phyloP scores from a whole-genome alignment of 2,113 vertebrate genomes.

The Eulemur rufifrons region DNA sequence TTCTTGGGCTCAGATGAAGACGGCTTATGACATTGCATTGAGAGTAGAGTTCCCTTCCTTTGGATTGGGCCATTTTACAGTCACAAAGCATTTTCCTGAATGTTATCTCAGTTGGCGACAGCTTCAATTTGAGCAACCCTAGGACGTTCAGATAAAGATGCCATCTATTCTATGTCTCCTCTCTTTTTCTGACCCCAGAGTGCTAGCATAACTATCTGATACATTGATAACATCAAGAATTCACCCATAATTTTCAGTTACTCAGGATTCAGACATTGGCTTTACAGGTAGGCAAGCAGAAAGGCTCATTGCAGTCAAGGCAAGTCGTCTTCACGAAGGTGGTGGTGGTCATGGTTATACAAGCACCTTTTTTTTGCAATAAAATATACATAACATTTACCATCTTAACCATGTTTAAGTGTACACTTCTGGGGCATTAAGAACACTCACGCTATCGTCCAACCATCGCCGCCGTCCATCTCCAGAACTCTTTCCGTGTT shows the following conservation, averaged over 20 bases:
- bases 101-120: not conserved
- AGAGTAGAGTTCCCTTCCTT: too few relatives aligned
- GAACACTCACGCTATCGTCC: not conserved
- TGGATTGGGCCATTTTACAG: not conserved
- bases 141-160: not conserved
- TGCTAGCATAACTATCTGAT: too few relatives aligned
- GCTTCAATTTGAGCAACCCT: not conserved
- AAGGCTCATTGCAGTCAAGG: not conserved
- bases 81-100: not conserved
- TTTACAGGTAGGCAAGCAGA: not conserved
- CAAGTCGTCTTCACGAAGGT: not conserved
- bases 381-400: not conserved
- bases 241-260: not conserved
- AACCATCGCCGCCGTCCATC: not conserved
- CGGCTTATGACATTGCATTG: not conserved
- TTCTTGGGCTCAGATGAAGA: not conserved
- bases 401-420: not conserved
- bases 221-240: not conserved
- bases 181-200: not conserved
- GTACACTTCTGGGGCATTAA: not conserved
- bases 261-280: not conserved
- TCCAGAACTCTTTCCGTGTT: not conserved
- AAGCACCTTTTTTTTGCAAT: not conserved
- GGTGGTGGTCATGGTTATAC: accelerated
- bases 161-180: not conserved